Conservation (phyloP, 2,113 vertebrate genomes). For the Bambusicola thoracicus region DNA sequence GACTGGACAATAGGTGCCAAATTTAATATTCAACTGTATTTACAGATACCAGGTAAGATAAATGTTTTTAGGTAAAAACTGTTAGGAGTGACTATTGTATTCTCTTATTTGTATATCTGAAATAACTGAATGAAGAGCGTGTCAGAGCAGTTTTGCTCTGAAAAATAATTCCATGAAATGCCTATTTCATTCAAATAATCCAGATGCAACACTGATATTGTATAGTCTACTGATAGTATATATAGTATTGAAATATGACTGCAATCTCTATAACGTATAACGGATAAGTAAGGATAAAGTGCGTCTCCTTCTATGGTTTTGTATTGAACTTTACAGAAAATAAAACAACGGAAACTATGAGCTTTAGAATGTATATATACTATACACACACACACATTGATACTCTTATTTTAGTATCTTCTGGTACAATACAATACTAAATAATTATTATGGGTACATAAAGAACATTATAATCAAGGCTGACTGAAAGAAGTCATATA, state of each 20-base stretch:
- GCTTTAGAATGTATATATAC: background rate
- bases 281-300: background rate
- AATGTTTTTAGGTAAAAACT: background rate
- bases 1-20: background rate
- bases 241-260: background rate
- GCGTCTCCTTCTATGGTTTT: background rate
- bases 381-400: background rate
- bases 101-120: background rate
- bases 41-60: background rate
- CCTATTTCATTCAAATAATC: background rate
- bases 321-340: background rate
- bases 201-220: background rate
- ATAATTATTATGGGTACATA: background rate
- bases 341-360: background rate
- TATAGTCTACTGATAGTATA: background rate
- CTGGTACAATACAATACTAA: background rate
- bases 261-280: background rate
- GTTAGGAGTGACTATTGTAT: background rate
- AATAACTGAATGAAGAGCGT: background rate
- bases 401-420: fast-evolving
- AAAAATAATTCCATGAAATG: background rate
- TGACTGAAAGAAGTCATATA: background rate
- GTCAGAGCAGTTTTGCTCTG: background rate
- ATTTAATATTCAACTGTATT: background rate
- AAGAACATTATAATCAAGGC: background rate